phyloP scores from a whole-genome alignment of 2,888 invertebrate species.

The Schrankia costaestrigalis region DNA sequence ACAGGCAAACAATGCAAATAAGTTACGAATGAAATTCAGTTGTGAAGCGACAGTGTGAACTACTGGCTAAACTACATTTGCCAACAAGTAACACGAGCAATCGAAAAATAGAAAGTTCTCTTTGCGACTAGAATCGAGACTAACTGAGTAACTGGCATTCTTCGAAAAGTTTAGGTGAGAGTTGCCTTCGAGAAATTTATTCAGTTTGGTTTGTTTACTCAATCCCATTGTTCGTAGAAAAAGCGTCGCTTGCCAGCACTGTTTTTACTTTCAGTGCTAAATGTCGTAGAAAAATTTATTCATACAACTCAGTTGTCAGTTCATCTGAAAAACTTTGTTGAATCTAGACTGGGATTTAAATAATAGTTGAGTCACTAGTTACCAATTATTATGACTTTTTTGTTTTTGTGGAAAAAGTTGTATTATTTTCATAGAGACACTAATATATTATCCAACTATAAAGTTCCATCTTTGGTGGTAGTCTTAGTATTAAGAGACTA shows the following conservation, averaged over 20 bases:
- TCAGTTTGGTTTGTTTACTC: constrained; percentile 54
- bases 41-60: constrained; percentile 58
- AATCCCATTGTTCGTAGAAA: constrained; percentile 37
- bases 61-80: constrained; percentile 66
- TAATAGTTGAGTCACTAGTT: constrained; percentile 7
- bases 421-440: neutral
- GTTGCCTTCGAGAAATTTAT: constrained; percentile 58
- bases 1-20: constrained; percentile 56
- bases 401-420: neutral
- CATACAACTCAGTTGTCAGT: constrained; percentile 25
- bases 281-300: constrained; percentile 27
- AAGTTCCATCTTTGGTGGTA: no score
- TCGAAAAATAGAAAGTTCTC: constrained; percentile 76
- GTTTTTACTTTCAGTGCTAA: constrained; percentile 21
- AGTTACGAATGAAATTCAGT: constrained; percentile 60
- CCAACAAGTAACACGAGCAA: constrained; percentile 73
- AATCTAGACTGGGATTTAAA: constrained; percentile 18
- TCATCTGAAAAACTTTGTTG: constrained; percentile 13
- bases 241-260: constrained; percentile 11
- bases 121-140: constrained; percentile 51
- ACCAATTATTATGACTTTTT: constrained; percentile 2
- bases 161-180: constrained; percentile 66
- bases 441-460: no score
- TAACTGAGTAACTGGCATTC: constrained; percentile 75
- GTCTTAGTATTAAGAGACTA: no score